A percentile compares a stretch with the other conserved stretches of the same genome.
These are phyloP conservation scores for Heliconius cydno DNA, from an alignment of 2,888 invertebrate genomes.

Conservation along the genomic window DNA sequence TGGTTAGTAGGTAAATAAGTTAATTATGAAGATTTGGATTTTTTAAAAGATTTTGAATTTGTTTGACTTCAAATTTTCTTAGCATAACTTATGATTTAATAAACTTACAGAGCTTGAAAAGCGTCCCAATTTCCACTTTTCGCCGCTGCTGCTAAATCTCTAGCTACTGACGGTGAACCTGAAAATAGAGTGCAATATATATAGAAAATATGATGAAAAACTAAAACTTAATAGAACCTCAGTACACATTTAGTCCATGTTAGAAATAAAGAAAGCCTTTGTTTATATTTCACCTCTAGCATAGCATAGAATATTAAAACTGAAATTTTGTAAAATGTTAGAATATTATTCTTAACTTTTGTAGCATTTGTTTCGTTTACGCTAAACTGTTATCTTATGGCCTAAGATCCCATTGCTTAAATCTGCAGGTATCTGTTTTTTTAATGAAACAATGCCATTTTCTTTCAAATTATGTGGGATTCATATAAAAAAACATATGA, in stretches of 20 bases:
- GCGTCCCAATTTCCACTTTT: conserved; percentile 55
- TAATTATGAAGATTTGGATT: background rate
- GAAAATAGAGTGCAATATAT: conserved; percentile 37
- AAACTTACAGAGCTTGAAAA: conserved; percentile 56
- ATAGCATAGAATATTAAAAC: background rate
- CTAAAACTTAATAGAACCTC: background rate
- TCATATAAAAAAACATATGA: too few relatives aligned
- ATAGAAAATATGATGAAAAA: background rate
- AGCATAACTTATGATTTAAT: background rate
- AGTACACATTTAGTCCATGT: background rate
- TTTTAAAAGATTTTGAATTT: too few relatives aligned
- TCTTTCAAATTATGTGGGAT: too few relatives aligned
- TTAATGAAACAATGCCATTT: too few relatives aligned
- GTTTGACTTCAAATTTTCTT: background rate
- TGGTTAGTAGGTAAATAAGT: too few relatives aligned
- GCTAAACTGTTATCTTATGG: background rate
- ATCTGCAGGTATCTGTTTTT: too few relatives aligned
- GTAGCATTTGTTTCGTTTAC: background rate
- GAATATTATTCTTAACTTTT: background rate
- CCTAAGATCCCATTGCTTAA: too few relatives aligned
- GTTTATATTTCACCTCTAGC: background rate
- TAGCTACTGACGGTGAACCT: conserved; percentile 50
- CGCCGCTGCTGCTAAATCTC: conserved; percentile 53
- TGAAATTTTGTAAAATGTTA: background rate
- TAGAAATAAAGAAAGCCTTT: background rate